phyloP scores from a whole-genome alignment of 2,888 invertebrate genomes.

The Nymphalis c-album region DNA sequence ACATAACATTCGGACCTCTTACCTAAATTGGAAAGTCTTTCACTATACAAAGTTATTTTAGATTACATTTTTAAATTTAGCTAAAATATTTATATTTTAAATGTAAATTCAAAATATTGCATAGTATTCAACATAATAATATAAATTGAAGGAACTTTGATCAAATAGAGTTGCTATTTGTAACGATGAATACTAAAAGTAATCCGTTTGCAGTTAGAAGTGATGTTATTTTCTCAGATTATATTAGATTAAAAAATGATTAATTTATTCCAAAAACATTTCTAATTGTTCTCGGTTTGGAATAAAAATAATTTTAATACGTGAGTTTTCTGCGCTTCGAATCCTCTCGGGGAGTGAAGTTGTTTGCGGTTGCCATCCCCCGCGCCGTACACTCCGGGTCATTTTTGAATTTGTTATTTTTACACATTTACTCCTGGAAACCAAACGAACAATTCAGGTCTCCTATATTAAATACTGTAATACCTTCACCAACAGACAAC shows the following conservation, averaged over 20 bases:
- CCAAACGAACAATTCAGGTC: no score
- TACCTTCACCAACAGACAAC: no score
- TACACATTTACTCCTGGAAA: no score
- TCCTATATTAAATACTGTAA: no score
- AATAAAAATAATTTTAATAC: neutral
- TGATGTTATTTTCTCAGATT: no score
- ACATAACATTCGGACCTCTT: conserved; percentile 61
- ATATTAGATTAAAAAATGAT: neutral
- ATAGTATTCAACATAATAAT: no score
- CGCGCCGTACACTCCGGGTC: neutral
- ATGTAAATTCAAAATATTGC: neutral
- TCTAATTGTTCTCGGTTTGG: neutral
- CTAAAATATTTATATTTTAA: neutral
- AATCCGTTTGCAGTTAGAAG: no score
- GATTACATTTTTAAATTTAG: conserved; percentile 35
- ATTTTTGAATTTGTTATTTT: neutral
- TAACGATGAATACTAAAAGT: no score
- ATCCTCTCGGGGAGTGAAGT: neutral
- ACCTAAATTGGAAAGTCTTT: conserved; percentile 71
- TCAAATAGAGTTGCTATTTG: no score
- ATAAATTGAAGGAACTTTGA: no score
- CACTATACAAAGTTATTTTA: conserved; percentile 59
- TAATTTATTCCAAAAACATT: neutral
- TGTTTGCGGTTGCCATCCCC: neutral
- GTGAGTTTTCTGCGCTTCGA: neutral